Base-by-base conservation (phyloP, 2,113 vertebrate genomes). In the Thunnus thynnus region DNA sequence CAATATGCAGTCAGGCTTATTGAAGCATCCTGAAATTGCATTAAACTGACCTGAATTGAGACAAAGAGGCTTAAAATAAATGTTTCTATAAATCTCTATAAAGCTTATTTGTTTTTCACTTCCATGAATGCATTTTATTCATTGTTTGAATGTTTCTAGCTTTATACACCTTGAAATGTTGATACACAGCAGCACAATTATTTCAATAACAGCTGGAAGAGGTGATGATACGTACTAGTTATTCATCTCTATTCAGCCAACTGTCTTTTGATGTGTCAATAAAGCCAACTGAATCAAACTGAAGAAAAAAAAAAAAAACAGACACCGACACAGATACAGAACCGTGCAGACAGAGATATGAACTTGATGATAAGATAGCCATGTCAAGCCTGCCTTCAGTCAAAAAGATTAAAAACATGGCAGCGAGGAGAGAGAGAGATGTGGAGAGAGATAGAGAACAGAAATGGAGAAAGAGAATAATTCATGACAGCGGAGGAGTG, bases 391-490 rank as follows among this genome's bases (percentile, higher is more conserved):
- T 50, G 67, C 68, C 65, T 75, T 66, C 51, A 65, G 74, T 74
- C 41, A 30, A 1, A 56, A 51, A 76, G 77, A 90, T 64, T 54
- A 75, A 84, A 76, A 72, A 51, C 51, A 41, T 8, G 48, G 57
- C 58, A 32, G 52, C 12, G 36, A 73, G 51, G 67, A 62, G 54
- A 41, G 7, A 66, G 44, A 44, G 7, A 66, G 72, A 80, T 73
- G 70, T 0, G 13, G 30, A 12, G 6, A 51, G 76, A 55, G 87
- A 89, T 51, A 79, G 5, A 78, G 57, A 72, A 41, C 14, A 41
- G 32, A 61, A 41, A 67, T 62, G 20, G 63, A 76, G 67, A 85
- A 79, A 83, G 65, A 30, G 89, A 91, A 92, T 91, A 82, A 87
- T 87, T 92, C 63, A 85, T 82, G 76, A 57, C 2, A 6, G 78